Evolutionary conservation across 2,888 invertebrate species (phyloP), one percentile per base, ranked within the genome.

Genomic region (Hetaerina titia): DNA sequence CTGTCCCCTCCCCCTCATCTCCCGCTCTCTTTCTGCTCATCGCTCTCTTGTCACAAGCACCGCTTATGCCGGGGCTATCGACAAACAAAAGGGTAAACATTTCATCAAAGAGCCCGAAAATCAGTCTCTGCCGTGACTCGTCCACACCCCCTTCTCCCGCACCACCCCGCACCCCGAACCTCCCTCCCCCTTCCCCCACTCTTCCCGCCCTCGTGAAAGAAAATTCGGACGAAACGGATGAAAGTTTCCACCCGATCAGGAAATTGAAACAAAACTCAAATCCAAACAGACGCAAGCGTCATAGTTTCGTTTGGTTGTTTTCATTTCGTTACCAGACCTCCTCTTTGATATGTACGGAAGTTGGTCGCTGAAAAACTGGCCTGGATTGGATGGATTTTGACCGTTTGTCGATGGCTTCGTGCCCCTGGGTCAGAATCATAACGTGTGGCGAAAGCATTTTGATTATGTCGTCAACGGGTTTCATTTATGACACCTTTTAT

Each of bases 31-130:
- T 81, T 81, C 81, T 31, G 31, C 81, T 31, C 81, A 81, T 81
- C 81, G 81, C 13, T 81, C 81, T 69, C 69, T 81, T 81, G 81
- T 81, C 92, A 92, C 74, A 92, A 92, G 69, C 92, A 57, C 92
- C 92, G 92, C 92, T 92, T 92, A 92, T 92, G 69, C 64, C 92
- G 69, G 45, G 31, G 45, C 90, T 63, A 90, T 90, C 90, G 90
- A 45, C 63, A 90, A 63, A 90, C 64, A 90, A 92, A 92, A 69
- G 92, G 57, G 92, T 56, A 92, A 92, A 92, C 92, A 92, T 92
- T 92, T 92, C 92, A 92, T 92, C 92, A 92, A 92, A 92, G 92
- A 69, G 69, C 22, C 45, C 56, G 92, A 64, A 64, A 92, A 69
- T 69, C 92, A 92, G 92, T 92, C 92, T 17, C 63, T 90, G 63